Base-by-base conservation (phyloP, 2,113 vertebrate genomes). In the Microtus pennsylvanicus region DNA sequence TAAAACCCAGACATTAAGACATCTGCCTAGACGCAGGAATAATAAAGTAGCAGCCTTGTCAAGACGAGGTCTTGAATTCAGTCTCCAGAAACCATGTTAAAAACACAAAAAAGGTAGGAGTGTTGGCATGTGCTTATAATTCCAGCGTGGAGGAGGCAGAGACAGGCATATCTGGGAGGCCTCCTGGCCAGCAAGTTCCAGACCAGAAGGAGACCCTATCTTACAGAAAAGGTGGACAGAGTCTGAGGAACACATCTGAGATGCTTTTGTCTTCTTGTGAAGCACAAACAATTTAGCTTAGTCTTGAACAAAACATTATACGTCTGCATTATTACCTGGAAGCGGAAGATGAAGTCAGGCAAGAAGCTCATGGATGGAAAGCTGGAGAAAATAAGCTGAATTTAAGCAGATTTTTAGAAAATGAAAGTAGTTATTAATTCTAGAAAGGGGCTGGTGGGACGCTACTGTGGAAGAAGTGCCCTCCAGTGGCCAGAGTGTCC, bases 391-490 rank as follows among this genome's bases (percentile, higher is more conserved):
- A 38, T 76, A 89, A 90, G 30, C 16, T 86, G 50, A 55, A 86
- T 96, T 45, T 65, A 83, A n/a, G 38, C 45, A 94, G 42, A 94
- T 3, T 58, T 94, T 94, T 47, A 90, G 69, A 78, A 91, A 94
- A 87, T 55, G 8, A 92, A 89, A 81, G 26, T 9, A 47, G 83
- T 55, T 72, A 93, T 28, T 93, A 5, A 92, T 76, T 93, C 35
- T 69, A 17, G 28, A 24, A 38, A 26, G 24, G 1, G n/a, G 70
- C 8, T 8, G 19, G 35, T 72, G 22, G 42, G 21, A 83, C 61
- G 12, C 33, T 47, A 58, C 38, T 70, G 30, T 87, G 17, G 30
- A n/a, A 78, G 65, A 76, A 74, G 0, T 38, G 52, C 26, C 45
- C 33, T 86, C 63, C 35, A 35, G 83, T 22, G 83, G 42, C 38